These are phyloP conservation scores for Aplysina aerophoba DNA, from an alignment of 37 sponge, comb jelly and placozoan genomes.

Conservation along the genomic window DNA sequence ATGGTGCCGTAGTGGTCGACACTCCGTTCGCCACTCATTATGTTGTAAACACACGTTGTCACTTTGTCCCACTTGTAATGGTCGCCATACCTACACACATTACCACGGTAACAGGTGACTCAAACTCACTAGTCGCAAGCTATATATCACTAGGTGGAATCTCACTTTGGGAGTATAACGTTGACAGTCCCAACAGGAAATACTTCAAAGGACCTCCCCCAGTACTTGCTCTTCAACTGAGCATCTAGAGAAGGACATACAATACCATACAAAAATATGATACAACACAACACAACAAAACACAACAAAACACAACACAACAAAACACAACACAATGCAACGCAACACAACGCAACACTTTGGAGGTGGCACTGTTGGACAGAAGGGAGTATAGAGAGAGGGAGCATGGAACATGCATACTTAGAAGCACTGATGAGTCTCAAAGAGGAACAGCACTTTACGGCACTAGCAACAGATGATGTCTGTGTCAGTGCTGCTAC, in stretches of 20 bases:
- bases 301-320: background rate
- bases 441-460: too few species aligned
- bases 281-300: background rate
- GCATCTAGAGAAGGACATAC: conserved; percentile 52
- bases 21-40: conserved; percentile 78
- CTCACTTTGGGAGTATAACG: conserved; percentile 56
- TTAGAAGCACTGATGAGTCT: too few species aligned
- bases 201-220: conserved; percentile 89
- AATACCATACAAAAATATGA: background rate
- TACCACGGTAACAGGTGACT: background rate
- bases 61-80: conserved; percentile 88
- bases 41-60: conserved; percentile 84
- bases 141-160: too few species aligned
- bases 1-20: conserved; percentile 87
- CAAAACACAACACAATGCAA: background rate
- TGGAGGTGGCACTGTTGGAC: background rate
- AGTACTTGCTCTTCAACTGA: conserved; percentile 85
- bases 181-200: conserved; percentile 81
- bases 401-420: too few species aligned
- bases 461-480: too few species aligned
- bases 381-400: too few species aligned
- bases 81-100: conserved; percentile 56
- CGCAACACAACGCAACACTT: background rate
- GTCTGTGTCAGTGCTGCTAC: too few species aligned
- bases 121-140: background rate